Conservation (phyloP, 2,797 vertebrate genomes). For the Takifugu ocellatus region DNA sequence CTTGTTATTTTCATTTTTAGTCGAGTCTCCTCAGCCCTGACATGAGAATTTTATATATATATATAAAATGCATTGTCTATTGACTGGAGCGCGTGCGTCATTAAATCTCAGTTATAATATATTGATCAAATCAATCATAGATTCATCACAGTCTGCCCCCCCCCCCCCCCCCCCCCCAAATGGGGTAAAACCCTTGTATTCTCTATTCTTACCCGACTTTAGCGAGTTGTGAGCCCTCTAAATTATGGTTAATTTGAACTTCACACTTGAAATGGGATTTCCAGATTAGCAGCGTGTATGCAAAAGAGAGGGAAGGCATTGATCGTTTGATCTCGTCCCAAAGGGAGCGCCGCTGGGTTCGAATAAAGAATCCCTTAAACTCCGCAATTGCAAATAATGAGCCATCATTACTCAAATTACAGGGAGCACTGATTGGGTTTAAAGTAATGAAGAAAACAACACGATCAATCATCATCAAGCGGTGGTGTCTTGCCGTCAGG, state of each 20-base stretch:
- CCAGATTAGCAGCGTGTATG: constrained; percentile 30
- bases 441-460: constrained; percentile 99
- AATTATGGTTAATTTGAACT: constrained; percentile 61
- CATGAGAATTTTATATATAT: constrained; percentile 44
- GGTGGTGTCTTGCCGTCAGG: constrained; percentile 82
- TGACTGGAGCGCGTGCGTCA: constrained; percentile 40
- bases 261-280: constrained; percentile 54
- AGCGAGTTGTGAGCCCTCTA: constrained; percentile 5
- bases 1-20: constrained; percentile 46
- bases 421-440: constrained; percentile 98
- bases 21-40: constrained; percentile 45
- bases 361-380: constrained; percentile 93
- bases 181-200: constrained; percentile 30
- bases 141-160: constrained; percentile 33
- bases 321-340: constrained; percentile 76
- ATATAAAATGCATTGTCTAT: constrained; percentile 47
- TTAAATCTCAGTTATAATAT: constrained; percentile 51
- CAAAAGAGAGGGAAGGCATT: constrained; percentile 62
- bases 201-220: constrained; percentile 31
- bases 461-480: constrained; percentile 99
- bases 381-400: constrained; percentile 97
- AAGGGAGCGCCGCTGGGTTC: constrained; percentile 76
- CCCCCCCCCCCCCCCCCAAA: constrained; percentile 22
- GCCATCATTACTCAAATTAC: constrained; percentile 99
- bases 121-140: constrained; percentile 51